Percentiles rank a stretch among this genome's conserved stretches.
Evolutionary conservation across 1,140 invertebrate species (phyloP).

Genomic region (Ceratina calcarata): DNA sequence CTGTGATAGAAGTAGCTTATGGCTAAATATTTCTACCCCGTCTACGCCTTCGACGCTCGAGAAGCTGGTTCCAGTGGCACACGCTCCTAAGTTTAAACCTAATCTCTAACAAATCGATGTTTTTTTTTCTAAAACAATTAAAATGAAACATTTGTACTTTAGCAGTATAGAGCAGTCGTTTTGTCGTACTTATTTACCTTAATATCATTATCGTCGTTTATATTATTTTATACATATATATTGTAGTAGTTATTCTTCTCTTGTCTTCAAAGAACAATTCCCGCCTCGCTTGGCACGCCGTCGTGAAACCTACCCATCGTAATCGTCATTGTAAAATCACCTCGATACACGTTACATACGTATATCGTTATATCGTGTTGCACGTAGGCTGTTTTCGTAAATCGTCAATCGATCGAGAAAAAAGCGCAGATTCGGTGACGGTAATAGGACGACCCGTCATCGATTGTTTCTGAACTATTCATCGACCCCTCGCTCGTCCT

Average conservation of each 20-base stretch:
- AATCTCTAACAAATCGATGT: slow-evolving; percentile 61
- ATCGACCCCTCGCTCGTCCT: background rate
- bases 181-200: slow-evolving; percentile 71
- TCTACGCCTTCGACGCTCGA: too few species aligned
- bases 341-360: background rate
- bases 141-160: slow-evolving; percentile 81
- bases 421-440: background rate
- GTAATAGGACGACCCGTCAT: background rate
- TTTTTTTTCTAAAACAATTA: slow-evolving; percentile 75
- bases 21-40: too few species aligned
- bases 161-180: slow-evolving; percentile 81
- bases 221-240: slow-evolving; percentile 70
- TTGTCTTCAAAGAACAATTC: slow-evolving; percentile 73
- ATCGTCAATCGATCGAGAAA: slow-evolving; percentile 13
- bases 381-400: slow-evolving; percentile 18
- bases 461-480: background rate
- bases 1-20: too few species aligned
- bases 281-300: slow-evolving; percentile 65
- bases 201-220: slow-evolving; percentile 66
- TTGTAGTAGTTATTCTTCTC: slow-evolving; percentile 61
- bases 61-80: too few species aligned
- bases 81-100: slow-evolving; percentile 26
- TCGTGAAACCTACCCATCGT: slow-evolving; percentile 36
- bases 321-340: slow-evolving; percentile 36
- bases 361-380: slow-evolving; percentile 27